Percentiles rank a stretch among this genome's conserved stretches.
Conservation (phyloP, 2,888 invertebrate genomes). For the Lasioglossum pauxillum region DNA sequence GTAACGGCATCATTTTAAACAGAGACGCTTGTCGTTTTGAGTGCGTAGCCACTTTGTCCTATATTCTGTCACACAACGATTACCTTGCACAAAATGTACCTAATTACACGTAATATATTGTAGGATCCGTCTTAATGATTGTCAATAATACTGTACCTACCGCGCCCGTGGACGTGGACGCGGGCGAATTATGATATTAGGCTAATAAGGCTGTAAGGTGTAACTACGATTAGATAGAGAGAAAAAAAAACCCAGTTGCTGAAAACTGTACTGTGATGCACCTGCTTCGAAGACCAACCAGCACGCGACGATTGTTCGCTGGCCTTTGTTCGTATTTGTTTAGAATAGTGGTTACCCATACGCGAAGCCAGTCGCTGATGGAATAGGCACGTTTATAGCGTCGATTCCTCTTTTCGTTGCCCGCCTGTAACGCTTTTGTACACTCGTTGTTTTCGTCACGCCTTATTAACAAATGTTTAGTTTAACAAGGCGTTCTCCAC, state of each 20-base stretch:
- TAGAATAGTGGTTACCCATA: neutral
- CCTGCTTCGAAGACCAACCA: constrained; percentile 57
- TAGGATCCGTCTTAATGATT: constrained; percentile 80
- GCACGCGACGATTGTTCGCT: neutral
- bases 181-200: constrained; percentile 65
- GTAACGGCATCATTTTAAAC: constrained; percentile 48
- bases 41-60: constrained; percentile 66
- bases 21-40: constrained; percentile 62
- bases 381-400: neutral
- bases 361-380: neutral
- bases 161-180: constrained; percentile 54
- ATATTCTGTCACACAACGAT: constrained; percentile 78
- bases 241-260: constrained; percentile 46
- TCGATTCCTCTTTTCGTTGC: neutral
- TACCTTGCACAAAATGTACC: constrained; percentile 82
- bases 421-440: neutral
- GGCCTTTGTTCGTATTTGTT: neutral
- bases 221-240: constrained; percentile 63
- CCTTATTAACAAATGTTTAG: neutral
- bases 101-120: constrained; percentile 76
- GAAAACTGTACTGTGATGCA: constrained; percentile 57
- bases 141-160: constrained; percentile 81
- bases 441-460: neutral
- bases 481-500: neutral
- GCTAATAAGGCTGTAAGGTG: constrained; percentile 66